These are phyloP conservation scores for Nemotelus pantherinus DNA, from an alignment of 2,888 invertebrate genomes.

Conservation along the genomic window DNA sequence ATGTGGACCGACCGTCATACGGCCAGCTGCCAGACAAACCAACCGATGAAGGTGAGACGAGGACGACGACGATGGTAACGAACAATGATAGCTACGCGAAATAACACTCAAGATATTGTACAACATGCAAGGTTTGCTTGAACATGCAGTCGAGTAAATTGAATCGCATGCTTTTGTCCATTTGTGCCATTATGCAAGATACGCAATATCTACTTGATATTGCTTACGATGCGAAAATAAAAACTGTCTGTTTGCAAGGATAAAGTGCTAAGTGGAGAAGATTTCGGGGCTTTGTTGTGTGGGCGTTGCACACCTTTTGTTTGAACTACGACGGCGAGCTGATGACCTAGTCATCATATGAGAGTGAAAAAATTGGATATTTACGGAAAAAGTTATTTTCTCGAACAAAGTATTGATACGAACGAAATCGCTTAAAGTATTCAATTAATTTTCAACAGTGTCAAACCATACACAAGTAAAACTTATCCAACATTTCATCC, in stretches of 20 bases:
- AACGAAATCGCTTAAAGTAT: constrained; percentile 5
- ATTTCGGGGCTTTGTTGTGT: too few relatives aligned
- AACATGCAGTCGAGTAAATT: neutral
- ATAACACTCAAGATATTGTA: neutral
- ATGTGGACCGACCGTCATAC: neutral
- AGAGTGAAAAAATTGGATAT: too few relatives aligned
- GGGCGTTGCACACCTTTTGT: too few relatives aligned
- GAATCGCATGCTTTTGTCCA: neutral
- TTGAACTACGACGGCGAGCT: too few relatives aligned
- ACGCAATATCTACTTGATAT: too few relatives aligned
- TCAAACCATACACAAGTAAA: neutral
- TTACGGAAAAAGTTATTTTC: too few relatives aligned
- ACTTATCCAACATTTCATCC: neutral
- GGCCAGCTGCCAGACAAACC: neutral
- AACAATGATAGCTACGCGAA: neutral
- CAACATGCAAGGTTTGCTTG: neutral
- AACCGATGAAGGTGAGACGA: constrained; percentile 4
- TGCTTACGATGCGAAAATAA: too few relatives aligned
- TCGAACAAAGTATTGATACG: too few relatives aligned
- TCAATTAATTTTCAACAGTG: constrained; percentile 13
- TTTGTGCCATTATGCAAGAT: neutral
- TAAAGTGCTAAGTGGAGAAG: too few relatives aligned
- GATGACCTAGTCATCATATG: too few relatives aligned
- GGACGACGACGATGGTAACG: neutral
- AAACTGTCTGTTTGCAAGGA: too few relatives aligned